Percentiles rank a stretch among this genome's conserved stretches.
phyloP scores from a whole-genome alignment of 2,888 invertebrate genomes.

The Camponotus fellah region DNA sequence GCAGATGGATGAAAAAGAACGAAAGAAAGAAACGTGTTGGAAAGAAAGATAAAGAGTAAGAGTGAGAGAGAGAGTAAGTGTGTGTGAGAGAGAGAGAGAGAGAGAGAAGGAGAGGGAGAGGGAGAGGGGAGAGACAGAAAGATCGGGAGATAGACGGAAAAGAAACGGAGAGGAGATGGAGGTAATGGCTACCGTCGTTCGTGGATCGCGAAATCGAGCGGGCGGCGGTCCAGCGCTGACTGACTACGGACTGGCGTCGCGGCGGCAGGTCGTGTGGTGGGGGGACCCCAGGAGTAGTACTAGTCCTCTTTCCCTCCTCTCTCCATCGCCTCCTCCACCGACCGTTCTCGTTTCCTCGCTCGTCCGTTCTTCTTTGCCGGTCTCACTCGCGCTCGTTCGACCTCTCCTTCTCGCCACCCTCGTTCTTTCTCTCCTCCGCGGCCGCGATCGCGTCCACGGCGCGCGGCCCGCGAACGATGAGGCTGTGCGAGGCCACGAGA shows the following conservation, averaged over 20 bases:
- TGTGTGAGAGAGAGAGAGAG: neutral
- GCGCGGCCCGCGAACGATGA: conserved; percentile 45
- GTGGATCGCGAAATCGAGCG: conserved; percentile 82
- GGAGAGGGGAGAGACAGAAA: conserved; percentile 66
- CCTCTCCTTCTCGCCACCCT: conserved; percentile 55
- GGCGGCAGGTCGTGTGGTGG: conserved; percentile 81
- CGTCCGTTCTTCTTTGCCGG: conserved; percentile 67
- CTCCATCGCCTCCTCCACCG: conserved; percentile 56
- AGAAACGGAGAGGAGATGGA: conserved; percentile 63
- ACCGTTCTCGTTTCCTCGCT: conserved; percentile 70
- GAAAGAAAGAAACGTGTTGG: conserved; percentile 7
- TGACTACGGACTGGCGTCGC: conserved; percentile 85
- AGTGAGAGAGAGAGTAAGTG: neutral
- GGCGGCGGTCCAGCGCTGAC: conserved; percentile 86
- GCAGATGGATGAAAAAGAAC: neutral
- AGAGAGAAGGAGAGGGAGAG: conserved; percentile 51
- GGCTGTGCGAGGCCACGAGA: conserved; percentile 22
- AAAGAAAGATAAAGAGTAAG: conserved; percentile 5
- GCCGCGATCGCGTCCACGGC: conserved; percentile 39
- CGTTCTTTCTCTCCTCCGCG: conserved; percentile 53
- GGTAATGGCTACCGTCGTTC: conserved; percentile 76
- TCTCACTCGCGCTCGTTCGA: conserved; percentile 54
- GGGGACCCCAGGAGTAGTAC: conserved; percentile 75
- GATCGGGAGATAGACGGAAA: conserved; percentile 56
- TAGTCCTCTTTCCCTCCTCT: conserved; percentile 76